Percentiles rank a stretch among this genome's conserved stretches.
Conservation (phyloP, 2,113 vertebrate genomes). For the Scomber colias region DNA sequence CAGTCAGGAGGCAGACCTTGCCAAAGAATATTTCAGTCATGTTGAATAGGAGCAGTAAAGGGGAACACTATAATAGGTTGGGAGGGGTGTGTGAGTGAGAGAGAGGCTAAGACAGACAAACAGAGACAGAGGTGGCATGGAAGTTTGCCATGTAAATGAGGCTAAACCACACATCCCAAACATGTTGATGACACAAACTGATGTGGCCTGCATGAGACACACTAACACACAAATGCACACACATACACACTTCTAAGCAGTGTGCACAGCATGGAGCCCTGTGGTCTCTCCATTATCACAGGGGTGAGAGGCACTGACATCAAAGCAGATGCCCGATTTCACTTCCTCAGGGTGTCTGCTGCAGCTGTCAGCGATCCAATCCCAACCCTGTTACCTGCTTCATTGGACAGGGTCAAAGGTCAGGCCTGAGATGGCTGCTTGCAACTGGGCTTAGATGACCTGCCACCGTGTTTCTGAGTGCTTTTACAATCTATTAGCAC, state of each 20-base stretch:
- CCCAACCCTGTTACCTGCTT: conserved; percentile 81
- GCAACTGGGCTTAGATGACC: conserved; percentile 61
- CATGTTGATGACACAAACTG: conserved; percentile 50
- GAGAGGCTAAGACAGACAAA: conserved; percentile 5
- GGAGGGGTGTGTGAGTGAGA: conserved; percentile 35
- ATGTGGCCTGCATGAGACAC: conserved; percentile 41
- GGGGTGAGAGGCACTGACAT: conserved; percentile 66
- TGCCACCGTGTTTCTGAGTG: conserved; percentile 43
- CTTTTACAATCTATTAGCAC: conserved; percentile 78
- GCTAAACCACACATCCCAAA: conserved; percentile 55
- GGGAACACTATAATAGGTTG: conserved; percentile 74
- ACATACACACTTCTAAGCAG: conserved; percentile 26
- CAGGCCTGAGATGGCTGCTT: conserved; percentile 36
- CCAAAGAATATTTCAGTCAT: conserved; percentile 57
- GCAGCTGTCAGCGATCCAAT: conserved; percentile 78
- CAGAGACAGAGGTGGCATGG: conserved; percentile 19
- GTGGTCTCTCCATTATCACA: conserved; percentile 64
- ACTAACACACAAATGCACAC: conserved; percentile 26
- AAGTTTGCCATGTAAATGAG: conserved; percentile 55
- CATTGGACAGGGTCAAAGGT: conserved; percentile 78
- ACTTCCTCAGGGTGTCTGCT: conserved; percentile 52
- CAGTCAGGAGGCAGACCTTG: conserved; percentile 51
- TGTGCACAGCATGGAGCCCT: conserved; percentile 33
- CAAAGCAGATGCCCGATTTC: conserved; percentile 75
- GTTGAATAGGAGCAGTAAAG: conserved; percentile 68